A percentile compares a stretch with the other conserved stretches of the same genome.
These are phyloP conservation scores for Maniola hyperantus DNA, from an alignment of 2,888 invertebrate genomes.

Conservation along the genomic window DNA sequence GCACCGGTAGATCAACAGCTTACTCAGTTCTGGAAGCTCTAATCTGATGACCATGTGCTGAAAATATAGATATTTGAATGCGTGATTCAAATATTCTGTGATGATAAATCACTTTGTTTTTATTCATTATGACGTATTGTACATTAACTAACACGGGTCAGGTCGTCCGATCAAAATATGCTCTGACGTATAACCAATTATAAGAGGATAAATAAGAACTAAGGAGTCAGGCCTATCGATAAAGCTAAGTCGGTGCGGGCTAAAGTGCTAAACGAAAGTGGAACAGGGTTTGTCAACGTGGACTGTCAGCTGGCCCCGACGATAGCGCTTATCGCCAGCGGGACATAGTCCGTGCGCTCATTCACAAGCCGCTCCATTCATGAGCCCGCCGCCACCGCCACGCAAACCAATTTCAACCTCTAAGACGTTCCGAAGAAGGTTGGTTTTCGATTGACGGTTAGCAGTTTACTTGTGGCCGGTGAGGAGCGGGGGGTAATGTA, in stretches of 20 bases:
- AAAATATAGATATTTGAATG: not conserved
- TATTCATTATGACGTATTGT: constrained; percentile 6
- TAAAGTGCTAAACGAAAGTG: constrained; percentile 68
- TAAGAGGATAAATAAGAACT: constrained; percentile 21
- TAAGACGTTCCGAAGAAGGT: constrained; percentile 56
- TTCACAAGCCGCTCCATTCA: constrained; percentile 81
- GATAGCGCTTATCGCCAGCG: constrained; percentile 79
- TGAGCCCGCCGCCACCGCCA: constrained; percentile 60
- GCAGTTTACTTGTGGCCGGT: constrained; percentile 32
- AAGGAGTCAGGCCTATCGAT: constrained; percentile 54
- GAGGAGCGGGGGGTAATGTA: constrained; percentile 64
- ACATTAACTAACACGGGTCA: constrained; percentile 15
- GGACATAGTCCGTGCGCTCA: constrained; percentile 78
- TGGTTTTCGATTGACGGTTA: constrained; percentile 49
- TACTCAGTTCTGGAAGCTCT: too few relatives aligned
- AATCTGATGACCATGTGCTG: not conserved
- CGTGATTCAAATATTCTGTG: not conserved
- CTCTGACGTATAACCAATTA: constrained; percentile 9
- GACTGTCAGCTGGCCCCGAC: constrained; percentile 78
- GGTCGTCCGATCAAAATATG: constrained; percentile 23
- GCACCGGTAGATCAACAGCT: too few relatives aligned
- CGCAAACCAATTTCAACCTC: constrained; percentile 54
- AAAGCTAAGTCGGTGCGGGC: constrained; percentile 66
- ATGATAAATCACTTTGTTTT: constrained; percentile 5
- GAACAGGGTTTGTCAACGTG: constrained; percentile 81